phyloP scores from a whole-genome alignment of 2,888 invertebrate genomes.

The Odontocolon sp. region DNA sequence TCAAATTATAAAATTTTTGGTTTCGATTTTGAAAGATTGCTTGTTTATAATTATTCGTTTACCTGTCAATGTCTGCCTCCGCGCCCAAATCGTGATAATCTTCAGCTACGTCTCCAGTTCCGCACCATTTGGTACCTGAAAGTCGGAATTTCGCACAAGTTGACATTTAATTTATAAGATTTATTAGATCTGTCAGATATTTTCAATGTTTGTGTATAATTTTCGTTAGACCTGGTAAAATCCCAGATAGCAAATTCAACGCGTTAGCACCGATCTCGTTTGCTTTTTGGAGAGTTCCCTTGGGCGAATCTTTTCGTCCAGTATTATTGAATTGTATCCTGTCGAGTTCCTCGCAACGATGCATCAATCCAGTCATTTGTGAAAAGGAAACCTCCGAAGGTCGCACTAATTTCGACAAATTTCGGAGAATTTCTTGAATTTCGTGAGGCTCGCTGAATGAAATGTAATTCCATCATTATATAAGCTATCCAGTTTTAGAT shows the following conservation, averaged over 20 bases:
- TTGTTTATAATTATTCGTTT: slow-evolving; percentile 16
- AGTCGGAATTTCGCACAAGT: slow-evolving; percentile 49
- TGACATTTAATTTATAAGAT: neutral
- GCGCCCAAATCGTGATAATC: slow-evolving; percentile 93
- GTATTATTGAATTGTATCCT: slow-evolving; percentile 62
- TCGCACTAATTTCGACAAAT: slow-evolving; percentile 84
- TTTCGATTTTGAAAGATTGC: neutral
- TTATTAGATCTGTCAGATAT: too few species aligned
- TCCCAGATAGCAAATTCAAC: slow-evolving; percentile 88
- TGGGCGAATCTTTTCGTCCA: slow-evolving; percentile 46
- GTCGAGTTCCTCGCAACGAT: slow-evolving; percentile 89
- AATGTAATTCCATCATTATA: neutral
- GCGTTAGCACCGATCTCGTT: slow-evolving; percentile 85
- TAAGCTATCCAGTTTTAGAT: neutral
- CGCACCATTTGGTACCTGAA: slow-evolving; percentile 95
- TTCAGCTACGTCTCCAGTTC: slow-evolving; percentile 92
- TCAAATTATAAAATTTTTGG: neutral
- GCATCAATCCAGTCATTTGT: slow-evolving; percentile 91
- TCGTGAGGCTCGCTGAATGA: slow-evolving; percentile 87
- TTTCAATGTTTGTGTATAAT: neutral
- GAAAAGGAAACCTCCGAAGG: slow-evolving; percentile 86
- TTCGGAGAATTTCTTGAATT: slow-evolving; percentile 84
- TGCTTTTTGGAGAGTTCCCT: slow-evolving; percentile 63
- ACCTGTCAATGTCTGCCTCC: slow-evolving; percentile 81
- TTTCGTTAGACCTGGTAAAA: slow-evolving; percentile 87